Conservation (phyloP, 37 sponge, comb jelly and placozoan species). For the Theonella swinhoei region DNA sequence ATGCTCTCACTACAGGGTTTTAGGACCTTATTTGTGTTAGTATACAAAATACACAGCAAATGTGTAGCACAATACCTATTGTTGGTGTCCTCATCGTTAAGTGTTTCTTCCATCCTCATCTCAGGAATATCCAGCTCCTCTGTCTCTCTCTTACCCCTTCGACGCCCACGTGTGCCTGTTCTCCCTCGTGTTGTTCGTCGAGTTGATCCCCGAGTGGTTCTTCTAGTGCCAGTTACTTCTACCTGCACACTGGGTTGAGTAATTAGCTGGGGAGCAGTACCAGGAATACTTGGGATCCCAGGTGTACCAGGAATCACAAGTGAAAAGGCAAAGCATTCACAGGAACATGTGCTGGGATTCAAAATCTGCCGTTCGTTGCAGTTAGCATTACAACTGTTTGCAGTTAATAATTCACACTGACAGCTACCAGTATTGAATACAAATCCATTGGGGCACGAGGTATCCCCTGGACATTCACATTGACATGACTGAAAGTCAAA, state of each 20-base stretch:
- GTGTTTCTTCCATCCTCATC: background rate
- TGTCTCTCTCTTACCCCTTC: background rate
- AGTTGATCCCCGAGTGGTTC: background rate
- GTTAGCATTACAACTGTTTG: background rate
- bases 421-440: conserved; percentile 35
- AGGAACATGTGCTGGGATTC: background rate
- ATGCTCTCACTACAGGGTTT: no score
- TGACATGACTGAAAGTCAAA: conserved; percentile 32
- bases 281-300: background rate
- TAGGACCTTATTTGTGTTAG: no score
- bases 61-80: no score
- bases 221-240: background rate
- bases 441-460: conserved; percentile 1
- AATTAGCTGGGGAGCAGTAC: background rate
- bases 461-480: conserved; percentile 8
- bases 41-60: no score
- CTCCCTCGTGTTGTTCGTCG: background rate
- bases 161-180: no score
- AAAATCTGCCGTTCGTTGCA: background rate
- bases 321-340: background rate
- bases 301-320: background rate
- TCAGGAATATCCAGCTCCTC: background rate
- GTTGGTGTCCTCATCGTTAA: background rate
- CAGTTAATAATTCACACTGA: conserved; percentile 16
- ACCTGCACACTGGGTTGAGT: background rate